Evolutionary conservation across 2,888 invertebrate species (phyloP), one percentile per base, ranked within the genome.

Genomic region (Philereme vetulata): DNA sequence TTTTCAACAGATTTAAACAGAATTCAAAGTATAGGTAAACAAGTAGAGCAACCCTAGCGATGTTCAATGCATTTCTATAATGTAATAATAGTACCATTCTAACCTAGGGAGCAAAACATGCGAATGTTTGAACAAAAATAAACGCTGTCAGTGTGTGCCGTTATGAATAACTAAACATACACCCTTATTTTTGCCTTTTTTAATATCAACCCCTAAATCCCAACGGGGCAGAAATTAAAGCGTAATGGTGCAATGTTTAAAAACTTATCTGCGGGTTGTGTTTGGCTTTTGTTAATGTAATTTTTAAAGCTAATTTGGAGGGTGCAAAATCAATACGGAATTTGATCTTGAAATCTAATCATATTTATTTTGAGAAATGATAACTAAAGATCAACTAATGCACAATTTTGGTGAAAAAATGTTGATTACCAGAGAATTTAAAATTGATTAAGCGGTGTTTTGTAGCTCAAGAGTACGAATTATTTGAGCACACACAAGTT

Each of bases 171-270:
- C 79, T 83, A 82, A 88, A 80, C 82, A 74, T 79, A 81, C 82
- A 79, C 79, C 80, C 78, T 77, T 85, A 82, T 72, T 78, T 74
- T 77, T 74, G 75, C 76, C 76, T 80, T 85, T 86, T 88, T 86
- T 86, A 85, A 85, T 86, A 82, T 82, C 77, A 77, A 79, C 83
- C 88, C 89, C 81, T 69, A 74, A 83, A 81, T 88, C 89, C 90
- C 91, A 83, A 81, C 82, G 80, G 90, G 88, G 74, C 75, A 82
- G 81, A 86, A 88, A 90, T 90, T 90, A 88, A 90, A 86, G 87
- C 83, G 88, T 90, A 92, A 91, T 91, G 90, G 90, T 83, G 88
- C 90, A 81, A 81, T 88, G 86, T 85, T 90, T 90, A 88, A 89
- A 90, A 89, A 88, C 78, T 89, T 88, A 86, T 90, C 89, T 89